Evolutionary conservation across 2,888 invertebrate species (phyloP).

Genomic region (Sabatieria punctata): DNA sequence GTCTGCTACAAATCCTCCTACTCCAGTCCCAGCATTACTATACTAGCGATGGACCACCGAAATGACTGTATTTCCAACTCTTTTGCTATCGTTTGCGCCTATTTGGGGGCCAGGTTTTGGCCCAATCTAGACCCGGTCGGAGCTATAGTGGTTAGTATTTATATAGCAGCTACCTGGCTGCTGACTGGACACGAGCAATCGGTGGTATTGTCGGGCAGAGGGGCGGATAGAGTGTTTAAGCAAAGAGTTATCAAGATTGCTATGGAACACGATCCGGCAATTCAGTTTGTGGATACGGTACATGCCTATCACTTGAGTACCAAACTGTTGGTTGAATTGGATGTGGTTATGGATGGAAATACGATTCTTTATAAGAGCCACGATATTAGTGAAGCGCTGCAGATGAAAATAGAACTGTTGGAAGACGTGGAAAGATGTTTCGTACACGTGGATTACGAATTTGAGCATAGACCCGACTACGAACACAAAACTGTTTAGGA

Average conservation of each 20-base stretch:
- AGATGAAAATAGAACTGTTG: slow-evolving; percentile 37
- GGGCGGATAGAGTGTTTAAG: slow-evolving; percentile 28
- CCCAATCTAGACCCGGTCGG: slow-evolving; percentile 37
- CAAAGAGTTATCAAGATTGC: slow-evolving; percentile 30
- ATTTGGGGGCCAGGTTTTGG: slow-evolving; percentile 25
- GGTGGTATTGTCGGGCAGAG: slow-evolving; percentile 22
- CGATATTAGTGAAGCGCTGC: slow-evolving; percentile 38
- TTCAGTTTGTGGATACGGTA: slow-evolving; percentile 36
- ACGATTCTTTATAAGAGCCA: slow-evolving; percentile 36
- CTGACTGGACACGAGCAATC: slow-evolving; percentile 34
- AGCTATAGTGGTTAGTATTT: slow-evolving; percentile 37
- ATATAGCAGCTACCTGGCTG: slow-evolving; percentile 36
- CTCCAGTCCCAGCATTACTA: slow-evolving; percentile 28
- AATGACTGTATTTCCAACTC: slow-evolving; percentile 39
- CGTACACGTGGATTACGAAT: slow-evolving; percentile 40
- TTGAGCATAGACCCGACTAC: slow-evolving; percentile 32
- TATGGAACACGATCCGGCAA: slow-evolving; percentile 25
- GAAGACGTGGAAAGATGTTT: slow-evolving; percentile 39
- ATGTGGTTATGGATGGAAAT: slow-evolving; percentile 36
- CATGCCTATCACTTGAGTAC: slow-evolving; percentile 40
- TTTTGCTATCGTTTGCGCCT: slow-evolving; percentile 36
- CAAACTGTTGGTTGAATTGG: slow-evolving; percentile 35
- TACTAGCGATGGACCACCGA: slow-evolving; percentile 37
- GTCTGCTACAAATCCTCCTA: slow-evolving; percentile 25
- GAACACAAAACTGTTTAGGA: slow-evolving; percentile 37